These are phyloP conservation scores for Himantopus leucocephalus DNA, from an alignment of 2,113 vertebrate genomes.

Conservation along the genomic window DNA sequence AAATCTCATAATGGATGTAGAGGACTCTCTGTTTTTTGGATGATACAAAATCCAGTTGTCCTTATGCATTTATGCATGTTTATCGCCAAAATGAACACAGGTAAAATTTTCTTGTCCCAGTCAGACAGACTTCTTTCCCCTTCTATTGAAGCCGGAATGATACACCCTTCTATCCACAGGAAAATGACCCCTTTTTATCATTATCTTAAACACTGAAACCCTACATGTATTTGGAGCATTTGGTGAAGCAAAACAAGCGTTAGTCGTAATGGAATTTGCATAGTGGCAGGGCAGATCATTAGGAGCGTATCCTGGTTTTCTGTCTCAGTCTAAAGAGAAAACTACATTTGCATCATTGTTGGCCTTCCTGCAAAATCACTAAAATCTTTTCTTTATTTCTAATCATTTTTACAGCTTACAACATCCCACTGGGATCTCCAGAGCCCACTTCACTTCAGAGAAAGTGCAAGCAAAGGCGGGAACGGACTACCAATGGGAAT, in stretches of 20 bases:
- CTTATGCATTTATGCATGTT: background rate
- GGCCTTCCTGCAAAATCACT: background rate
- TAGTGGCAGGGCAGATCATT: background rate
- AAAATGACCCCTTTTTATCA: background rate
- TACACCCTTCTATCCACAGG: background rate
- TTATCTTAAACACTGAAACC: background rate
- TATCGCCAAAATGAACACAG: background rate
- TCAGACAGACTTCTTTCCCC: accelerated
- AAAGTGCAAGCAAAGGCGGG: background rate
- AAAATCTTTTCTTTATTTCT: background rate
- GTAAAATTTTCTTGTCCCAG: background rate
- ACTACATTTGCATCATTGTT: background rate
- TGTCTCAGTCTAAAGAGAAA: background rate
- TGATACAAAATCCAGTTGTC: background rate
- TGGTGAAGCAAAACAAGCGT: background rate
- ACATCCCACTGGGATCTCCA: background rate
- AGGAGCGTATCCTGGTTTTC: background rate
- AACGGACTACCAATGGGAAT: background rate
- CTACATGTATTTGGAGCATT: background rate
- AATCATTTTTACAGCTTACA: background rate
- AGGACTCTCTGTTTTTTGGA: background rate
- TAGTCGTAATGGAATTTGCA: background rate
- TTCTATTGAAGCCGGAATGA: background rate
- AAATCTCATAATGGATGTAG: background rate
- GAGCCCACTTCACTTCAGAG: background rate